phyloP scores from a whole-genome alignment of 2,797 vertebrate species.

The Podarcis siculus region DNA sequence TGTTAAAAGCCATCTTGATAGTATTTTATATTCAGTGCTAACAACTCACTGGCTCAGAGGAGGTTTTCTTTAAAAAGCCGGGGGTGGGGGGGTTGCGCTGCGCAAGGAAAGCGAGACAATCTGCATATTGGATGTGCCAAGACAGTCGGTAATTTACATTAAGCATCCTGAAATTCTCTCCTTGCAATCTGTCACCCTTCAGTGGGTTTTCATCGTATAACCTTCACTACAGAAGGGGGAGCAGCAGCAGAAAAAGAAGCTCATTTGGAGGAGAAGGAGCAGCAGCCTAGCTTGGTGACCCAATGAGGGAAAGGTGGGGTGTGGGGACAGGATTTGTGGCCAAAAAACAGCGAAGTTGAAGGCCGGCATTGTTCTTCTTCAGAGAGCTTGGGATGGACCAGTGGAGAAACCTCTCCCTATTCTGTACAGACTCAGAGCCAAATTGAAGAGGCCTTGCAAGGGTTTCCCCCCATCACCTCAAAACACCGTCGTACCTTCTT shows the following conservation, averaged over 20 bases:
- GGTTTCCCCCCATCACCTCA: background rate
- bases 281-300: background rate
- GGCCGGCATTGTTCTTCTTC: background rate
- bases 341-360: too few species aligned
- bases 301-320: too few species aligned
- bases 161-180: slow-evolving; percentile 74
- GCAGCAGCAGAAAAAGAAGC: slow-evolving; percentile 24
- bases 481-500: background rate
- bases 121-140: slow-evolving; percentile 74
- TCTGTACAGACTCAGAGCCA: too few species aligned
- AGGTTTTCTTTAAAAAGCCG: slow-evolving; percentile 56
- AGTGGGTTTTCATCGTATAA: slow-evolving; percentile 74
- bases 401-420: too few species aligned
- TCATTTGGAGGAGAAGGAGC: background rate
- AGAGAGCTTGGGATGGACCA: slow-evolving; percentile 3
- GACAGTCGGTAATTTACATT: slow-evolving; percentile 77
- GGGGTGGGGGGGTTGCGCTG: background rate
- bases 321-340: background rate
- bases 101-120: slow-evolving; percentile 46
- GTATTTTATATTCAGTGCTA: slow-evolving; percentile 83
- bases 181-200: slow-evolving; percentile 79
- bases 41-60: slow-evolving; percentile 65
- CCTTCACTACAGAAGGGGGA: slow-evolving; percentile 62
- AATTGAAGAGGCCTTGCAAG: background rate
- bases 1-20: slow-evolving; percentile 82